A percentile compares a stretch with the other conserved stretches of the same genome.
Conservation (phyloP, 2,888 invertebrate species). For the Eristalis intricaria region DNA sequence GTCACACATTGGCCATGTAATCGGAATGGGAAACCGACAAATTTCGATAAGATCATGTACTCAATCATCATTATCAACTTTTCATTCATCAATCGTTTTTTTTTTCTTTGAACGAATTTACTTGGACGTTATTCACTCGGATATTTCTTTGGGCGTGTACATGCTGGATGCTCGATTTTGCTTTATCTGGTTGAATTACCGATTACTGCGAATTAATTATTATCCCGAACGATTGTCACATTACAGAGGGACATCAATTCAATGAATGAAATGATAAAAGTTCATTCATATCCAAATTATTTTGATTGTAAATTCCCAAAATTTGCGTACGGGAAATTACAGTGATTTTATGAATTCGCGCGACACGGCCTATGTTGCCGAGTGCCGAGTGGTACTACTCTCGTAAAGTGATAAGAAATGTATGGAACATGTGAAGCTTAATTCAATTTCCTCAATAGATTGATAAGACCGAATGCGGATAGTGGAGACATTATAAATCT, state of each 20-base stretch:
- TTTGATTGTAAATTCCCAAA: not conserved
- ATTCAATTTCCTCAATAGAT: not conserved
- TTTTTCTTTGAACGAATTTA: too few species aligned
- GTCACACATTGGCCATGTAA: too few species aligned
- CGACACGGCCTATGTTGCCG: not conserved
- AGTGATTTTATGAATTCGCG: not conserved
- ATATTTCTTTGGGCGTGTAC: too few species aligned
- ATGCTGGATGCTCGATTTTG: too few species aligned
- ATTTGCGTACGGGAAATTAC: not conserved
- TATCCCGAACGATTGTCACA: too few species aligned
- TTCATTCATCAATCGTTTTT: too few species aligned
- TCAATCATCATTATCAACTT: too few species aligned
- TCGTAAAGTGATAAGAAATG: not conserved
- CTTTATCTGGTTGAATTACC: too few species aligned
- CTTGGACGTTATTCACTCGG: too few species aligned
- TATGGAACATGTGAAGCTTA: not conserved
- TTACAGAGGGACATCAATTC: not conserved
- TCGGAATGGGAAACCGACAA: too few species aligned
- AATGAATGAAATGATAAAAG: not conserved
- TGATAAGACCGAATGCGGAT: not conserved
- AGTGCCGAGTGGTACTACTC: not conserved
- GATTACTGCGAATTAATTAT: too few species aligned
- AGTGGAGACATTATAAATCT: not conserved
- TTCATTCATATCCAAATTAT: constrained; percentile 1
- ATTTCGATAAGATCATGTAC: too few species aligned